Evolutionary conservation across 2,113 vertebrate species (phyloP).

Genomic region (Acanthochromis polyacanthus): DNA sequence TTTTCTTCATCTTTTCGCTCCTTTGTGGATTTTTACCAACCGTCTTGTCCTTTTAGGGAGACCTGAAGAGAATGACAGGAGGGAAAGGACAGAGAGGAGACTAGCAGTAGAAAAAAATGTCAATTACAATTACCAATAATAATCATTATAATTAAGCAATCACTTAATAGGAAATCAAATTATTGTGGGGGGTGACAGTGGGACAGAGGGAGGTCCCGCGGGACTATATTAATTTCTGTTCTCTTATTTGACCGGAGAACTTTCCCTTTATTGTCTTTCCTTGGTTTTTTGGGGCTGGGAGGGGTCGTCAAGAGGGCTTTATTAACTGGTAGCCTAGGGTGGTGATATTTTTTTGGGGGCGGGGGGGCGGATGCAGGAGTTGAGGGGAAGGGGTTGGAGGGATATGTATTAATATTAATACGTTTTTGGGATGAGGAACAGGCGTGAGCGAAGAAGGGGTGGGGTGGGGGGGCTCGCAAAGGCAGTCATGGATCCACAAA

Average conservation of each 20-base stretch:
- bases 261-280: slow-evolving; percentile 75
- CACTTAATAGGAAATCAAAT: slow-evolving; percentile 87
- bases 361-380: slow-evolving; percentile 18
- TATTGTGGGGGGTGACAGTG: slow-evolving; percentile 76
- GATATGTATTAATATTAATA: slow-evolving; percentile 83
- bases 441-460: background rate
- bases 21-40: slow-evolving; percentile 10
- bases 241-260: slow-evolving; percentile 75
- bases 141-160: slow-evolving; percentile 87
- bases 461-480: slow-evolving; percentile 18
- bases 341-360: slow-evolving; percentile 67
- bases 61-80: slow-evolving; percentile 14
- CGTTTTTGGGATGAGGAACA: slow-evolving; percentile 70
- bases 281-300: slow-evolving; percentile 57
- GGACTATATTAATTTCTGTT: slow-evolving; percentile 83
- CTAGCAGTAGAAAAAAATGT: slow-evolving; percentile 60
- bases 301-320: slow-evolving; percentile 82
- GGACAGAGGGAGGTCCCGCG: slow-evolving; percentile 70
- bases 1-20: background rate
- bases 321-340: slow-evolving; percentile 86
- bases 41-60: slow-evolving; percentile 45
- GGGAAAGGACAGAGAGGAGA: slow-evolving; percentile 12
- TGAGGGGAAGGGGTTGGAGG: slow-evolving; percentile 42
- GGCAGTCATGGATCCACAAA: slow-evolving; percentile 74
- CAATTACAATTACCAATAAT: slow-evolving; percentile 86